Percentiles rank a stretch among this genome's conserved stretches.
These are phyloP conservation scores for Steinernema hermaphroditum DNA, from an alignment of 2,888 invertebrate species.

Conservation along the genomic window DNA sequence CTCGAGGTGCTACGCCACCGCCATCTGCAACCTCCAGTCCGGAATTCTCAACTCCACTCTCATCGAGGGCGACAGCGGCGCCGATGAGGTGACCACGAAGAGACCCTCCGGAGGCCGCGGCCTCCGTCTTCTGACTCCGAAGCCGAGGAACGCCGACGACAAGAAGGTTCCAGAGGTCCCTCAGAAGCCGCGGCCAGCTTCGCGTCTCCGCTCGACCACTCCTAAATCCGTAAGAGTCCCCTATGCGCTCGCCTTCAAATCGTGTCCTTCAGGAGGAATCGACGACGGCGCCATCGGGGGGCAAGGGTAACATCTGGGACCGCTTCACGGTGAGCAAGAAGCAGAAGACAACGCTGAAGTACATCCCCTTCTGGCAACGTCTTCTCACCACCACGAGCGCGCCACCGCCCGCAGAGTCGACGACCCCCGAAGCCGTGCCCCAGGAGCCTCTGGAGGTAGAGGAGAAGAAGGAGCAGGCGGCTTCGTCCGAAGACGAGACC, in stretches of 20 bases:
- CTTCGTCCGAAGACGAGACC: slow-evolving; percentile 40
- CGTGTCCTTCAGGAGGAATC: slow-evolving; percentile 15
- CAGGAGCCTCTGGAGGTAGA: slow-evolving; percentile 34
- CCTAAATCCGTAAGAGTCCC: slow-evolving; percentile 38
- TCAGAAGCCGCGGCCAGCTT: slow-evolving; percentile 20
- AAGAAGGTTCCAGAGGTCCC: neutral
- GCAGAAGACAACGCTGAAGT: slow-evolving; percentile 55
- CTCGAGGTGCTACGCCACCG: slow-evolving; percentile 61
- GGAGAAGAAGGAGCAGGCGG: slow-evolving; percentile 38
- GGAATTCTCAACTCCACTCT: slow-evolving; percentile 60
- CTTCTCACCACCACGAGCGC: slow-evolving; percentile 52
- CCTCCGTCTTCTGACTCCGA: slow-evolving; percentile 6
- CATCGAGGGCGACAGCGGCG: slow-evolving; percentile 44
- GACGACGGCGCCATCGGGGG: slow-evolving; percentile 39
- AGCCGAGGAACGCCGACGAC: neutral
- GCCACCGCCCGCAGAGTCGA: neutral
- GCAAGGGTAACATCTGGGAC: slow-evolving; percentile 58
- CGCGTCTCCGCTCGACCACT: slow-evolving; percentile 32
- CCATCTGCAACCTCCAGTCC: slow-evolving; percentile 59
- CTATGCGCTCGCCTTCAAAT: neutral
- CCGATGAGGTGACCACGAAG: slow-evolving; percentile 46
- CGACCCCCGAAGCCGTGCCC: slow-evolving; percentile 36
- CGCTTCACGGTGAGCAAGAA: slow-evolving; percentile 58
- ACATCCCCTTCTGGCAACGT: slow-evolving; percentile 64
- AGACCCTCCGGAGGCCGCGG: slow-evolving; percentile 1